Evolutionary conservation across 2,888 invertebrate species (phyloP), one percentile per base, ranked within the genome.

Genomic region (Serripes groenlandicus): DNA sequence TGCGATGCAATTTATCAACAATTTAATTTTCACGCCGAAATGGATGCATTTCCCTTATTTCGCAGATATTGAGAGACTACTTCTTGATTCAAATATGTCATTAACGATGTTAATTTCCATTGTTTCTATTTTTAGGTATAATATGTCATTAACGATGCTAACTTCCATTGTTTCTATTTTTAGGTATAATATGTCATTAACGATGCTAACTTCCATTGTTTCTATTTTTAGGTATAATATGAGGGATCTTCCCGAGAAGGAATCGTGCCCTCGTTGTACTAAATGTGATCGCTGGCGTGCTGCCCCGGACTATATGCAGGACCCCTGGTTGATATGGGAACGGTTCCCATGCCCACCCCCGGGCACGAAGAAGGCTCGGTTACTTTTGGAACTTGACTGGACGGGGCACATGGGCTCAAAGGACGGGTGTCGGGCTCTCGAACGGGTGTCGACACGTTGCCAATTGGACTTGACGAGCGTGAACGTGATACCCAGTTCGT

Each of bases 341-440:
- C 75, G 80, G 7, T 86, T 86, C 70, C 86, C 86, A 49, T 86
- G 86, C 68, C 86, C 86, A 15, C 86, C 86, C 3, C 86, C 86
- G 42, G 86, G 73, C 1, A 73, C 81, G 4, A 73, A 84, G 64
- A 81, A 80, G 64, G 73, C 86, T 4, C 76, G 75, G 56, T 37
- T 82, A 34, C 58, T 86, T 34, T 49, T 86, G 28, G 82, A 86
- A 75, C 66, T 86, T 9, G 86, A 86, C 72, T 86, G 86, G 86
- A 84, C 84, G 23, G 82, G 84, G 21, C 75, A 75, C n/a, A 49
- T 84, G 56, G 86, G 86, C 32, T 42, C 75, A 18, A 58, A 60
- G 52, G 78, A 84, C 52, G 86, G 86, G 1, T 86, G 86, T 32
- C 66, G 80, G 68, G 86, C 86, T 1, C 68, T 86, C 18, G 78